Evolutionary conservation across 2,888 invertebrate species (phyloP).

Genomic region (Apodemia hepburni): DNA sequence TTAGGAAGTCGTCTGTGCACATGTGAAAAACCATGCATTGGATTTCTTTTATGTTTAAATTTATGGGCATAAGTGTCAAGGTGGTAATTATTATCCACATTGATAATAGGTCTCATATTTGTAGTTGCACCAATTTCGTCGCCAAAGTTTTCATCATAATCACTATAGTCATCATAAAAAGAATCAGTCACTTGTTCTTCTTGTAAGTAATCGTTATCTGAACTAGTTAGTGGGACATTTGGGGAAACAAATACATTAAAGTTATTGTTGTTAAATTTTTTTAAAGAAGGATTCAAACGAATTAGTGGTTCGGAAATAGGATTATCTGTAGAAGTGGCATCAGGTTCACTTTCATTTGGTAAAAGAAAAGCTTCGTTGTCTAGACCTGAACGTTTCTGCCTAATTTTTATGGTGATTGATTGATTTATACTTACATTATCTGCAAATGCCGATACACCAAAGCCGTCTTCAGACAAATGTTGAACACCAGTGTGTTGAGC

Average conservation of each 20-base stretch:
- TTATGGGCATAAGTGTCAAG: constrained; percentile 40
- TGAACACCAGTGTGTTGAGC: constrained; percentile 53
- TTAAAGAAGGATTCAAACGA: constrained; percentile 33
- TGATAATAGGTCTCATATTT: constrained; percentile 17
- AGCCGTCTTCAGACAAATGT: constrained; percentile 60
- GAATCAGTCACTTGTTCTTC: constrained; percentile 36
- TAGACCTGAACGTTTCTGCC: constrained; percentile 42
- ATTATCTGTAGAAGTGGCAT: constrained; percentile 29
- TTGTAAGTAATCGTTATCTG: constrained; percentile 37
- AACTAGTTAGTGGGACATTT: constrained; percentile 45
- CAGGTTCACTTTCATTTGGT: constrained; percentile 36
- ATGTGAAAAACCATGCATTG: constrained; percentile 4
- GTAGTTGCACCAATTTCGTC: constrained; percentile 9
- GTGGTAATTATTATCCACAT: constrained; percentile 20
- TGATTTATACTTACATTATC: constrained; percentile 62
- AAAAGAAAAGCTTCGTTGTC: constrained; percentile 50
- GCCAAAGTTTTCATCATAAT: constrained; percentile 36
- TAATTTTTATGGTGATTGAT: constrained; percentile 30
- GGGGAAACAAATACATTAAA: constrained; percentile 43
- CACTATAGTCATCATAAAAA: constrained; percentile 41
- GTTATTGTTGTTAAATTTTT: constrained; percentile 37
- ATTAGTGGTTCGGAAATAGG: constrained; percentile 37
- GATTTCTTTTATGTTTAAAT: constrained; percentile 32
- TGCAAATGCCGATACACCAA: constrained; percentile 59
- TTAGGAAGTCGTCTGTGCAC: constrained; percentile 29